Evolutionary conservation across 2,888 invertebrate species (phyloP).

Genomic region (Ectobius pallidus): DNA sequence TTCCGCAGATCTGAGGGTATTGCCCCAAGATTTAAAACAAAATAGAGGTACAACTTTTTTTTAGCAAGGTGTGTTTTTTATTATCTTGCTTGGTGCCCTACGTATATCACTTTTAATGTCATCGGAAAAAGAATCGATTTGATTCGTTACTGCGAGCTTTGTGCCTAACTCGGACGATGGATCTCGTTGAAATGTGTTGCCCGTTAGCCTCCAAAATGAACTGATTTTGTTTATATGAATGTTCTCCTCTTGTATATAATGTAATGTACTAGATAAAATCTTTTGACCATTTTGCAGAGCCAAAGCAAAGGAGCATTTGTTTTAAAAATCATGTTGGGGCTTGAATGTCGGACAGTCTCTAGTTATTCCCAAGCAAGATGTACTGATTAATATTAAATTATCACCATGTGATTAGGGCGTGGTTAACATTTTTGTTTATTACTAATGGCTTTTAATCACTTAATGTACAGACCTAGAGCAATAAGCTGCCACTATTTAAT

Average conservation of each 20-base stretch:
- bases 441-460: constrained; percentile 30
- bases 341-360: not conserved
- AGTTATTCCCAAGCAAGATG: constrained; percentile 6
- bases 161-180: constrained; percentile 19
- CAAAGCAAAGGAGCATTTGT: not conserved
- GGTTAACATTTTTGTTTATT: constrained; percentile 25
- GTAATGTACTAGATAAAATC: constrained; percentile 11
- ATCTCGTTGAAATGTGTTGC: constrained; percentile 9
- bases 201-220: constrained; percentile 10
- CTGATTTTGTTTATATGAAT: constrained; percentile 15
- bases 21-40: constrained; percentile 4
- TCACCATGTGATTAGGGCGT: not conserved
- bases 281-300: constrained; percentile 7
- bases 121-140: constrained; percentile 1
- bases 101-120: constrained; percentile 2
- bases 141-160: constrained; percentile 5
- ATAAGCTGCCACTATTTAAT: constrained; percentile 12
- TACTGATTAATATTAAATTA: constrained; percentile 6
- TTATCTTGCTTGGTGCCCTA: constrained; percentile 21
- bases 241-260: constrained; percentile 16
- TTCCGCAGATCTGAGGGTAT: not conserved
- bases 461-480: constrained; percentile 11
- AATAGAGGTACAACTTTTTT: constrained; percentile 11
- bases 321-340: not conserved
- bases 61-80: constrained; percentile 16